Base-by-base conservation (phyloP, 2,797 vertebrate species). In the Orientallactaga sibirica region DNA sequence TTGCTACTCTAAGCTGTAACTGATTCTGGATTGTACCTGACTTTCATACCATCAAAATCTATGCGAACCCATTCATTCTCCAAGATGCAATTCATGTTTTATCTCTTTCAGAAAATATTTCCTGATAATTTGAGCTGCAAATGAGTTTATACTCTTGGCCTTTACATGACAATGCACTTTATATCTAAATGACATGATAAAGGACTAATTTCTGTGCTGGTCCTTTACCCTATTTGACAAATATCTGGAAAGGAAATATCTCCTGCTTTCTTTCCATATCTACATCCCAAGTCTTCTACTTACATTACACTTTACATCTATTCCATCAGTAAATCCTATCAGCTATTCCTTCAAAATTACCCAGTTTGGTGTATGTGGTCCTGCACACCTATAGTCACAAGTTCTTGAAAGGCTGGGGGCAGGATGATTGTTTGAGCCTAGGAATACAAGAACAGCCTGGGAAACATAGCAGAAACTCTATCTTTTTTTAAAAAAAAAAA, bases 51-150 rank as follows among this genome's bases (percentile, higher is more conserved):
- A 24, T 68, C 12, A 89, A 86, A 88, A 79, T 80, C 14, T 90
- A n/a, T n/a, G 68, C 43, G 18, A 86, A 8, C 2, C 19, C 29
- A 70, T 5, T 92, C 37, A 86, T 94, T 94, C 18, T 85, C 55
- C 9, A 84, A 90, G 25, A 93, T 14, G 0, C 22, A 92, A 86
- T 87, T 77, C 11, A 55, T 75, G 3, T 24, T 76, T 94, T 20
- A n/a, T 87, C 15, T 82, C 61, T 80, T 93, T 76, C 18, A 90
- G 41, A 67, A 94, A 90, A 7, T 8, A 19, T 14, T 92, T 19
- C 10, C 15, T 87, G 52, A 79, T 3, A 75, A 73, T 62, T 86
- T 61, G 19, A 20, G 41, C 33, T 8, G 27, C 71, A 25, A 86
- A 0, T 37, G 10, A 66, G 20, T 88, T 48, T 75, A 37, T 29